Evolutionary conservation across 1,140 invertebrate genomes (phyloP).

Genomic region (Brachionus koreanus): DNA sequence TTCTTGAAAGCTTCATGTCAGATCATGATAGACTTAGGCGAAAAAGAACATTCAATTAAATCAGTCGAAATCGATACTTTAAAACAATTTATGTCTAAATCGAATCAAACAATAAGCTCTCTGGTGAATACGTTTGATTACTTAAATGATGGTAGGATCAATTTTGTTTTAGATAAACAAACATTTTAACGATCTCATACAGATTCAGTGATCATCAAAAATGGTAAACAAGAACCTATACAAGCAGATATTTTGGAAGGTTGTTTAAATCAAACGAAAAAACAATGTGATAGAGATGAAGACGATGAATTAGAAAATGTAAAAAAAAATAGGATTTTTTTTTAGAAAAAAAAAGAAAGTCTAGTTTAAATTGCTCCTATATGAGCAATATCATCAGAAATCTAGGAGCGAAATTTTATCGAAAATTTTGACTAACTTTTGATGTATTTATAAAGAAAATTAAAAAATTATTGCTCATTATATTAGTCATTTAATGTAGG

Average conservation of each 20-base stretch:
- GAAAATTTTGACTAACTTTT: neutral
- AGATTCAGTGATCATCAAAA: slow-evolving; percentile 7
- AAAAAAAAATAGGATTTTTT: neutral
- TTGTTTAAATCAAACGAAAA: neutral
- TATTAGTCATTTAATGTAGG: neutral
- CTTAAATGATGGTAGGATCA: neutral
- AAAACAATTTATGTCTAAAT: neutral
- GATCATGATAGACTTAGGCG: neutral
- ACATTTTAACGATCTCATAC: neutral
- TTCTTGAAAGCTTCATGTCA: neutral
- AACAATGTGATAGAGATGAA: neutral
- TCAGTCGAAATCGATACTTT: neutral
- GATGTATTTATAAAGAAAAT: neutral
- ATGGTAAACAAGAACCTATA: neutral
- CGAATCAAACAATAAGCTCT: slow-evolving; percentile 22
- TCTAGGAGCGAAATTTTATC: neutral
- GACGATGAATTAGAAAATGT: neutral
- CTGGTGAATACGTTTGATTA: slow-evolving; percentile 1
- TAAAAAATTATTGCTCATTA: neutral
- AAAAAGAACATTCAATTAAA: neutral
- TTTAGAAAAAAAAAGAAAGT: too few relatives aligned
- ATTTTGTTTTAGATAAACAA: neutral
- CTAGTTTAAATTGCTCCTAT: neutral
- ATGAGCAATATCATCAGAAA: neutral
- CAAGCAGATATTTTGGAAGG: neutral